Evolutionary conservation across 1,140 invertebrate species (phyloP), one percentile per base, ranked within the genome.

Genomic region (Notospermus geniculatus): DNA sequence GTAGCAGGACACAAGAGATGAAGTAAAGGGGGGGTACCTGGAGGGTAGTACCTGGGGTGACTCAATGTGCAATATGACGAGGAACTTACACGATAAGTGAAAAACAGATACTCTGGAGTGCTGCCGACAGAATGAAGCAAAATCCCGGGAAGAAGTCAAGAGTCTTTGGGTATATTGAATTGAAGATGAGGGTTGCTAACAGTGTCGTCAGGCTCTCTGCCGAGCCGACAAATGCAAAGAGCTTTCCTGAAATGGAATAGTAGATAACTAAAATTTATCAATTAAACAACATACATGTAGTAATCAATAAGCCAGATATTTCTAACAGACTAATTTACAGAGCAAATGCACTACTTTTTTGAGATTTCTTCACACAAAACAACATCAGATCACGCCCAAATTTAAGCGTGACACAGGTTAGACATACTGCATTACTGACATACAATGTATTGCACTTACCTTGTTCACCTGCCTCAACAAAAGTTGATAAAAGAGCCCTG

Each of bases 201-300:
- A 82, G 57, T 5, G 73, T 71, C 23, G 76, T 72, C 7, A 81
- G 32, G 64, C 80, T 82, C 64, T 83, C 81, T 50, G 78, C 65
- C 15, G 73, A 71, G 19, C 81, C 80, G 13, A 84, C 66, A 58
- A 82, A 73, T 7, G 80, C 76, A 72, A 84, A 84, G 41, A 83
- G 66, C 66, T 78, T 79, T 50, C 78, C 80, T 82, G 71, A 13
- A 68, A 63, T 57, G 22, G 27, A 50, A 56, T 5, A 50, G n/a
- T 7, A 7, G 46, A 23, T 15, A n/a, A n/a, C n/a, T n/a, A n/a
- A n/a, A n/a, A n/a, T n/a, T n/a, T n/a, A n/a, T n/a, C n/a, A n/a
- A n/a, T n/a, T n/a, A n/a, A n/a, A n/a, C n/a, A n/a, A n/a, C n/a
- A n/a, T n/a, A n/a, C n/a, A n/a, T n/a, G n/a, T n/a, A n/a, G n/a